These are phyloP conservation scores for Cabera pusaria DNA, from an alignment of 2,888 invertebrate species.

Conservation along the genomic window DNA sequence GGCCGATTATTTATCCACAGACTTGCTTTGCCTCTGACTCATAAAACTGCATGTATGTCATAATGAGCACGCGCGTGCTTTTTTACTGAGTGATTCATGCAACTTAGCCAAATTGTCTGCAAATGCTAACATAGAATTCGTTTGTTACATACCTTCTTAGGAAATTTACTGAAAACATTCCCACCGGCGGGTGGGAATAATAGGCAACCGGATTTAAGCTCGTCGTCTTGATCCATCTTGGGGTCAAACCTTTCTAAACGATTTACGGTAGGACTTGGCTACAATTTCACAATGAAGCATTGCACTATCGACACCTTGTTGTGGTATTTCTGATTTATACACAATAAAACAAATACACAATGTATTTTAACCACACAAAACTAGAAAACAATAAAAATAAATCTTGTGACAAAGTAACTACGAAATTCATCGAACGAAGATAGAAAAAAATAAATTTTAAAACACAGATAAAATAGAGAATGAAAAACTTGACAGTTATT, in stretches of 20 bases:
- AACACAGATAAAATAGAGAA: too few relatives aligned
- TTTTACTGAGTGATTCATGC: constrained; percentile 19
- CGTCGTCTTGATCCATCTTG: constrained; percentile 89
- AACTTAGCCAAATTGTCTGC: neutral
- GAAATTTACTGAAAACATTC: constrained; percentile 88
- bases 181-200: constrained; percentile 88
- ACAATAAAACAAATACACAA: neutral
- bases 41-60: constrained; percentile 34
- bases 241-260: constrained; percentile 33
- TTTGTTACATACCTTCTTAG: constrained; percentile 84
- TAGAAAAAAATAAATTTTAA: too few relatives aligned
- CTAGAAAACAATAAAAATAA: neutral
- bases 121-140: constrained; percentile 11
- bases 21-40: constrained; percentile 35
- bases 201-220: constrained; percentile 89
- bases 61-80: constrained; percentile 18
- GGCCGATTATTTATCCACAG: constrained; percentile 16
- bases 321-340: neutral
- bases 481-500: too few relatives aligned
- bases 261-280: constrained; percentile 20
- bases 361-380: constrained; percentile 1
- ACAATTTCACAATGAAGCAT: constrained; percentile 34
- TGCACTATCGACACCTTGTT: constrained; percentile 31
- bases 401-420: too few relatives aligned
- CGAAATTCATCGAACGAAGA: too few relatives aligned